Conservation (phyloP, 2,113 vertebrate species). For the Pollachius pollachius region DNA sequence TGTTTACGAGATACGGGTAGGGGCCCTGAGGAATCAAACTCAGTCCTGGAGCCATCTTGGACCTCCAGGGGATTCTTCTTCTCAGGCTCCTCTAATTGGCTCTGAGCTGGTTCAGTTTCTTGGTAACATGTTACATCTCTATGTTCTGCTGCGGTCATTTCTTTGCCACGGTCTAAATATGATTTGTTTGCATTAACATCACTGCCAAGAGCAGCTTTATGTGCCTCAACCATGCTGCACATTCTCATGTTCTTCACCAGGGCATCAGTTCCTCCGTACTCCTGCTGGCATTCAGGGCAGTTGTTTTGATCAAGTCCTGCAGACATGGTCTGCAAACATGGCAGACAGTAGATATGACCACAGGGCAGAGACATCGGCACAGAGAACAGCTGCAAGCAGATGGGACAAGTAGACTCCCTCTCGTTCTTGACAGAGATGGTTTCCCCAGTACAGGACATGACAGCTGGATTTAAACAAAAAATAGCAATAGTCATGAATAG, state of each 20-base stretch:
- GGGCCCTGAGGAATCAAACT: not conserved
- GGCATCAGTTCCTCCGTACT: slow-evolving; percentile 34
- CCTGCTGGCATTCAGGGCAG: slow-evolving; percentile 70
- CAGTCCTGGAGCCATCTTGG: not conserved
- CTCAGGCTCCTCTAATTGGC: not conserved
- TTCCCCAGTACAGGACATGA: slow-evolving; percentile 39
- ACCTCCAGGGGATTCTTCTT: not conserved
- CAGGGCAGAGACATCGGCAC: slow-evolving; percentile 66
- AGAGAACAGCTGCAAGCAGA: slow-evolving; percentile 64
- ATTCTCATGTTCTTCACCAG: slow-evolving; percentile 64
- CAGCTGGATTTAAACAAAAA: slow-evolving; percentile 14
- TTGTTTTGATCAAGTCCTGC: slow-evolving; percentile 50
- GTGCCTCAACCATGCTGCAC: slow-evolving; percentile 55
- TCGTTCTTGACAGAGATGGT: not conserved
- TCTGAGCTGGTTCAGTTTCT: not conserved
- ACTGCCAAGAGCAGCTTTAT: slow-evolving; percentile 28
- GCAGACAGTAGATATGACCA: slow-evolving; percentile 64
- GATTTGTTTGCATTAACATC: too few relatives aligned
- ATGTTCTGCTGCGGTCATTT: too few relatives aligned
- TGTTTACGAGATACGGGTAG: not conserved
- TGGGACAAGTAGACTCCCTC: slow-evolving; percentile 57
- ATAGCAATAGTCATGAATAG: slow-evolving; percentile 1
- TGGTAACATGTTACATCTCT: too few relatives aligned
- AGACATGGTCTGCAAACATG: slow-evolving; percentile 61
- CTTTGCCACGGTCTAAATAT: too few relatives aligned